Evolutionary conservation across 2,113 vertebrate species (phyloP).

Genomic region (Tetrao urogallus): DNA sequence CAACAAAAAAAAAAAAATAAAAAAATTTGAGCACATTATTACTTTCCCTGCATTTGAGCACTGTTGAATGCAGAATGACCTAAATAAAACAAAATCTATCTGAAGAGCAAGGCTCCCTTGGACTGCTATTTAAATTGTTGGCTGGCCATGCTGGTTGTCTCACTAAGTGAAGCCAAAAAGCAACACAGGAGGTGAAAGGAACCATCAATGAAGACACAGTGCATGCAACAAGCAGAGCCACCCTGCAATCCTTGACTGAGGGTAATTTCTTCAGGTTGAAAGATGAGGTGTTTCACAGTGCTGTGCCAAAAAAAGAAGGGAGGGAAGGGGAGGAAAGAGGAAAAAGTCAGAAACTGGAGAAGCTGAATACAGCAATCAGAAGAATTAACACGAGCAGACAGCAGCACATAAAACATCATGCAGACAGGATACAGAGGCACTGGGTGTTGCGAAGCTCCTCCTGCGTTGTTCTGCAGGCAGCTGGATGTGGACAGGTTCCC

Average conservation of each 20-base stretch:
- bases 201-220: not conserved
- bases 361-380: not conserved
- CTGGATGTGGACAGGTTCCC: not conserved
- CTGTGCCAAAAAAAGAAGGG: not conserved
- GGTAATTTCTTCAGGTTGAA: slow-evolving; percentile 19
- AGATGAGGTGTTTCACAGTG: not conserved
- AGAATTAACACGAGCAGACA: not conserved
- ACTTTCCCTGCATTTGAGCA: slow-evolving; percentile 6
- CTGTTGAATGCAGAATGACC: not conserved
- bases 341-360: not conserved
- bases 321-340: not conserved
- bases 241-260: not conserved
- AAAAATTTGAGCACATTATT: not conserved
- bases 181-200: not conserved
- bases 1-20: not conserved
- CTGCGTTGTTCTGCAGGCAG: not conserved
- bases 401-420: accelerated
- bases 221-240: not conserved
- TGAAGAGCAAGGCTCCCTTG: not conserved
- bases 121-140: not conserved
- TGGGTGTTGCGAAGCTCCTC: not conserved
- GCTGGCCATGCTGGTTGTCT: not conserved
- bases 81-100: slow-evolving; percentile 1
- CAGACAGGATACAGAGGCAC: not conserved
- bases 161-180: not conserved